A percentile compares a stretch with the other conserved stretches of the same genome.
These are phyloP conservation scores for Celastrina argiolus DNA, from an alignment of 2,888 invertebrate species.

Conservation along the genomic window DNA sequence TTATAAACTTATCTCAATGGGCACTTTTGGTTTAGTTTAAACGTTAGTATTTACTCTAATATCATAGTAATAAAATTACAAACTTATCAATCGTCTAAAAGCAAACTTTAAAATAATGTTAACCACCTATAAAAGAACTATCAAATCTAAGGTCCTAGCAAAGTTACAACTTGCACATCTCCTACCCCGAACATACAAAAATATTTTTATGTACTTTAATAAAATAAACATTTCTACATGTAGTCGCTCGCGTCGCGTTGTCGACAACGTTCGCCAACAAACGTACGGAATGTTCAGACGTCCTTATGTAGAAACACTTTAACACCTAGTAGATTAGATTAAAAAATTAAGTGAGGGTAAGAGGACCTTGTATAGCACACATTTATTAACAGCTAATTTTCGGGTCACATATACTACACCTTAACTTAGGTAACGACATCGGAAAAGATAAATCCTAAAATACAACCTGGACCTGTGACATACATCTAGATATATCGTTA, in stretches of 20 bases:
- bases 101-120: conserved; percentile 72
- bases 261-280: conserved; percentile 1
- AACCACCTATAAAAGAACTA: conserved; percentile 74
- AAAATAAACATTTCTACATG: conserved; percentile 51
- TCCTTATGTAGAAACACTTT: conserved; percentile 50
- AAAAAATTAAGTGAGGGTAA: conserved; percentile 49
- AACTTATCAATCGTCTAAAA: conserved; percentile 72
- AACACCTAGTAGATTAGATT: conserved; percentile 48
- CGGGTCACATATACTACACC: conserved; percentile 61
- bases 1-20: conserved; percentile 78
- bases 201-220: conserved; percentile 74
- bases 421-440: conserved; percentile 69
- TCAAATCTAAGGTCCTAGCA: conserved; percentile 72
- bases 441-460: conserved; percentile 65
- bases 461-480: conserved; percentile 75
- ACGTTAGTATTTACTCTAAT: conserved; percentile 75
- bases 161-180: conserved; percentile 61
- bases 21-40: conserved; percentile 79
- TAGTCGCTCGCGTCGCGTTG: conserved; percentile 37
- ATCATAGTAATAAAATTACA: conserved; percentile 73
- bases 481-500: conserved; percentile 51
- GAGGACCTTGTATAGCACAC: conserved; percentile 66
- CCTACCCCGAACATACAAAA: conserved; percentile 74
- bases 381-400: conserved; percentile 64
- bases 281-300: conserved; percentile 37